These are phyloP conservation scores for Plestiodon gilberti DNA, from an alignment of 2,113 vertebrate genomes.

Conservation along the genomic window DNA sequence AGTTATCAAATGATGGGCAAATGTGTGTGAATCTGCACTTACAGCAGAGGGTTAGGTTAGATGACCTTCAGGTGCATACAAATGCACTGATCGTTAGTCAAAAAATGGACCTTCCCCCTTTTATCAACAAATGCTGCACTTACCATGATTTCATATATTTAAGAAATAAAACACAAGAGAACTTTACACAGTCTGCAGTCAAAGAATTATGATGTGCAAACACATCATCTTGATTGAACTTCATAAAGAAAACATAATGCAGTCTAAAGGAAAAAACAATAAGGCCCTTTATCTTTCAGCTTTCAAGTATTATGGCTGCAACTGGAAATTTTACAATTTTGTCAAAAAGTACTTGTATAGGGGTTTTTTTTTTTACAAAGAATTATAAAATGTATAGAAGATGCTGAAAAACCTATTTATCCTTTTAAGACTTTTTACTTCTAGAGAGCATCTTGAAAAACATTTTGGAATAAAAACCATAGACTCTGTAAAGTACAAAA, in stretches of 20 bases:
- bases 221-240: conserved; percentile 26
- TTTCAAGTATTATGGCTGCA: conserved; percentile 59
- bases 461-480: conserved; percentile 73
- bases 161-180: not conserved
- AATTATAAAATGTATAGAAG: conserved; percentile 65
- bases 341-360: conserved; percentile 44
- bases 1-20: not conserved
- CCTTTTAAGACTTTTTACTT: conserved; percentile 59
- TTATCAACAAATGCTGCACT: conserved; percentile 18
- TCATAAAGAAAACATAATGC: not conserved
- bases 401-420: conserved; percentile 61
- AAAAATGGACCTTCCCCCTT: conserved; percentile 14
- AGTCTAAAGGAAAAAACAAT: conserved; percentile 11
- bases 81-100: not conserved
- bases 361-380: conserved; percentile 59
- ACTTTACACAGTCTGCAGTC: conserved; percentile 15
- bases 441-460: conserved; percentile 62
- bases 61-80: not conserved
- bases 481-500: conserved; percentile 72
- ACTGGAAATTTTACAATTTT: conserved; percentile 32
- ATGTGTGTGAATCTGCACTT: not conserved
- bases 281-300: conserved; percentile 44
- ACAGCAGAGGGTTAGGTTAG: not conserved
- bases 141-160: not conserved
- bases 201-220: conserved; percentile 15